phyloP scores from a whole-genome alignment of 2,797 vertebrate genomes.

The Prionace glauca region DNA sequence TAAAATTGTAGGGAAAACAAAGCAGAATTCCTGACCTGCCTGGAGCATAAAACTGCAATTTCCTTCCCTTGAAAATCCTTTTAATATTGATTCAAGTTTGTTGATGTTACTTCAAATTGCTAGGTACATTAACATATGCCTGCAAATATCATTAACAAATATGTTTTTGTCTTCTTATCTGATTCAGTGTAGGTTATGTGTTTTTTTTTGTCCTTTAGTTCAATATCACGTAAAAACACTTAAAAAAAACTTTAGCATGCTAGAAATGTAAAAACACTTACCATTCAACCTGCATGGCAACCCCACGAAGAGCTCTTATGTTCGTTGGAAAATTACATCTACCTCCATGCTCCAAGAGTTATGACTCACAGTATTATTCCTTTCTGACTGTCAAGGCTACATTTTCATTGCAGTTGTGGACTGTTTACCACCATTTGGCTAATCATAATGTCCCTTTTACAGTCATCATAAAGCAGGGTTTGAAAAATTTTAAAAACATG shows the following conservation, averaged over 20 bases:
- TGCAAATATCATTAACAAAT: background rate
- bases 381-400: too few species aligned
- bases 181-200: slow-evolving; percentile 2
- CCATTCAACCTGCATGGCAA: background rate
- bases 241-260: background rate
- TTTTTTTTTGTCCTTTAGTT: background rate
- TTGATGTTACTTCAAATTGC: background rate
- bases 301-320: background rate
- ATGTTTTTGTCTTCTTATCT: background rate
- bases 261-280: slow-evolving; percentile 27
- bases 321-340: background rate
- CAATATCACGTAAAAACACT: background rate
- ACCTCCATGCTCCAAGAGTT: background rate
- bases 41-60: background rate
- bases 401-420: background rate
- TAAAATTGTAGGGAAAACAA: background rate
- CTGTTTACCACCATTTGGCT: background rate
- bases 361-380: background rate
- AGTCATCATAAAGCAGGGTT: background rate
- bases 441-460: background rate
- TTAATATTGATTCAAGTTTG: background rate
- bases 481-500: background rate
- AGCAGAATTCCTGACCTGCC: background rate
- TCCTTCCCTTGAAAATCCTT: background rate
- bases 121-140: background rate